phyloP scores from a whole-genome alignment of 2,797 vertebrate species.

The Dryobates pubescens region DNA sequence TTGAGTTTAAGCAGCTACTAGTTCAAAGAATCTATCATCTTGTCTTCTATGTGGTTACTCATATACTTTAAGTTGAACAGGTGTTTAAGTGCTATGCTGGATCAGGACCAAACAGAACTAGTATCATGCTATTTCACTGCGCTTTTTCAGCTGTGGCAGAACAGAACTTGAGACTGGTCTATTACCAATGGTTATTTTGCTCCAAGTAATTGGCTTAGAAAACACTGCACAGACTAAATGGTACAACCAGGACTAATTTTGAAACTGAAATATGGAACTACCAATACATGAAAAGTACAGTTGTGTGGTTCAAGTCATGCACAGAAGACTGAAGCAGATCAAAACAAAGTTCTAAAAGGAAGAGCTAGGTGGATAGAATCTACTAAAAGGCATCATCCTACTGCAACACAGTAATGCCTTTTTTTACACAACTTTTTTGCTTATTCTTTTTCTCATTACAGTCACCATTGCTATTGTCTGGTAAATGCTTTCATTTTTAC shows the following conservation, averaged over 20 bases:
- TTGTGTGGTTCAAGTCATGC: neutral
- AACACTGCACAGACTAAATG: neutral
- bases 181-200: neutral
- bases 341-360: constrained; percentile 11
- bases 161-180: neutral
- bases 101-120: constrained; percentile 4
- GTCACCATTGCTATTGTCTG: neutral
- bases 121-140: constrained; percentile 1
- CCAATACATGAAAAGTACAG: neutral
- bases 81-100: constrained; percentile 63
- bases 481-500: neutral
- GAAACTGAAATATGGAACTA: neutral
- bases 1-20: constrained; percentile 27
- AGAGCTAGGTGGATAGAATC: neutral
- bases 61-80: constrained; percentile 38
- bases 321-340: neutral
- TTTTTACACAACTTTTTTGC: neutral
- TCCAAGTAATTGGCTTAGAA: constrained; percentile 10
- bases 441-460: neutral
- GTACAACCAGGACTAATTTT: neutral
- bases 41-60: constrained; percentile 49
- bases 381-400: neutral
- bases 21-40: constrained; percentile 45
- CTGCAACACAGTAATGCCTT: neutral
- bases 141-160: constrained; percentile 14